Conservation (phyloP, 2,888 invertebrate genomes). For the Chrysodeixis includens region DNA sequence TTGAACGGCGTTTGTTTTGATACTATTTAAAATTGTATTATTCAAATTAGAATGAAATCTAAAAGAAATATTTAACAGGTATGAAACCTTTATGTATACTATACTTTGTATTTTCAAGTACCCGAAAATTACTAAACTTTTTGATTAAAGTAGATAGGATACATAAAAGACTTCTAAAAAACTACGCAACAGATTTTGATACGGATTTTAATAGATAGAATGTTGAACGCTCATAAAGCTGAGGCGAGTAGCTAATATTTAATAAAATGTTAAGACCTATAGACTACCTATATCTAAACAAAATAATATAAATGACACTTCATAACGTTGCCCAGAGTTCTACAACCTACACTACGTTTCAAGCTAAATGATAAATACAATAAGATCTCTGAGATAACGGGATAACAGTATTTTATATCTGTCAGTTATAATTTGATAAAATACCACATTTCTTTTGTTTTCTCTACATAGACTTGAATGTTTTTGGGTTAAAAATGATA, state of each 20-base stretch:
- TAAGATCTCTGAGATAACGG: too few species aligned
- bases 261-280: background rate
- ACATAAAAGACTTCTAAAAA: too few species aligned
- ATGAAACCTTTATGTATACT: too few species aligned
- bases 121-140: too few species aligned
- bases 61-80: too few species aligned
- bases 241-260: too few species aligned
- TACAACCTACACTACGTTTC: background rate
- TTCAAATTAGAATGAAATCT: too few species aligned
- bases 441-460: background rate
- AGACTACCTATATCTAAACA: background rate
- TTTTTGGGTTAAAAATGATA: background rate
- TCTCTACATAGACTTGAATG: background rate
- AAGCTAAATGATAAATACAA: constrained; percentile 1
- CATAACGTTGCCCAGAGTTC: background rate
- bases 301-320: constrained; percentile 3
- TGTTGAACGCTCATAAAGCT: too few species aligned
- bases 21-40: background rate
- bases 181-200: too few species aligned
- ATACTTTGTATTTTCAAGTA: too few species aligned
- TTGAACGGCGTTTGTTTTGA: background rate
- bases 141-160: too few species aligned
- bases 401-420: background rate
- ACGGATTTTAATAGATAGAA: too few species aligned
- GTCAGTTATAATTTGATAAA: background rate